phyloP scores from a whole-genome alignment of 2,797 vertebrate genomes.

The Ctenochaetus hawaiiensis region DNA sequence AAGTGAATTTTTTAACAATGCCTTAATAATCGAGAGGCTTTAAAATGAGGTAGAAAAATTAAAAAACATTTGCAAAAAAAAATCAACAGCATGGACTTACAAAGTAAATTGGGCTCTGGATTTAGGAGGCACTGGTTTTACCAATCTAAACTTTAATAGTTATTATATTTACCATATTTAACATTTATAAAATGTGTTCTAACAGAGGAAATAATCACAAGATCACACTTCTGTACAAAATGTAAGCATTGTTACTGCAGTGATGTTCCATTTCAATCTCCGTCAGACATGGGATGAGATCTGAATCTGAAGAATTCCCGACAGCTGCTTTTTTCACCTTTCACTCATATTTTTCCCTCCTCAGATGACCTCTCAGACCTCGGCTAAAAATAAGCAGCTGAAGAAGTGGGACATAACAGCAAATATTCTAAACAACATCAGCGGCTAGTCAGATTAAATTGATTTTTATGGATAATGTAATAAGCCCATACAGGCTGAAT shows the following conservation, averaged over 20 bases:
- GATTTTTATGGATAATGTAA: conserved; percentile 52
- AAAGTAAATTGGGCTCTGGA: conserved; percentile 54
- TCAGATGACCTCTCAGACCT: conserved; percentile 32
- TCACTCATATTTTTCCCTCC: conserved; percentile 51
- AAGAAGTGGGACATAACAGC: conserved; percentile 38
- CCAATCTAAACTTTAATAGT: conserved; percentile 85
- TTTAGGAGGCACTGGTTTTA: conserved; percentile 69
- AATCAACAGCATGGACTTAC: conserved; percentile 27
- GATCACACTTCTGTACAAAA: conserved; percentile 83
- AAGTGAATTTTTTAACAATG: not conserved
- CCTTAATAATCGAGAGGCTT: not conserved
- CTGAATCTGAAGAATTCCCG: conserved; percentile 59
- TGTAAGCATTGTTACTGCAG: conserved; percentile 66
- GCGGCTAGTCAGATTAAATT: conserved; percentile 31
- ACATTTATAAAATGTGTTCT: conserved; percentile 86
- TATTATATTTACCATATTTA: conserved; percentile 77
- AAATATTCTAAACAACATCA: conserved; percentile 57
- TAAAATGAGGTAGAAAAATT: not conserved
- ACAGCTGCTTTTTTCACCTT: conserved; percentile 66
- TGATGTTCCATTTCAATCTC: conserved; percentile 62
- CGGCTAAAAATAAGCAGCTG: conserved; percentile 35
- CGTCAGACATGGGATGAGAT: conserved; percentile 56
- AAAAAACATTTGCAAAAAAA: conserved; percentile 15
- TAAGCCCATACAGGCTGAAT: conserved; percentile 45
- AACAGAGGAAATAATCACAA: conserved; percentile 82